Base-by-base conservation (phyloP, 2,888 invertebrate species). In the Eupelmus urozonus region DNA sequence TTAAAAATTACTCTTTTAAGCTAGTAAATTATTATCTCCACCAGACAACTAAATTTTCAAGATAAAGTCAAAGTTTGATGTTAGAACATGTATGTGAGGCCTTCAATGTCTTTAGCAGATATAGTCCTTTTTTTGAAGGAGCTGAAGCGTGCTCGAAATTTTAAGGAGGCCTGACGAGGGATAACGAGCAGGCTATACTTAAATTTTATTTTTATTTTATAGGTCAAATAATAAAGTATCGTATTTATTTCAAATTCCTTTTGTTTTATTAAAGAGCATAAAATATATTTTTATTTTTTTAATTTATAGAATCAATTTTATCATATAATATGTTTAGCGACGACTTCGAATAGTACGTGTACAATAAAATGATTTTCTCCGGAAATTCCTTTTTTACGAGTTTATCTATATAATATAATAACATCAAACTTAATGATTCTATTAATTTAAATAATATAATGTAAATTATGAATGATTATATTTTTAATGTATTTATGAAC, bases 81-180 rank as follows among this genome's bases (percentile, higher is more conserved):
- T 55, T 25, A 2, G 55, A 23, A 55, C 20, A 16, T 34, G 3
- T 5, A 34, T 55, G 23, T 25, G 16, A 55, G 20, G 23, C n/a
- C 23, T 53, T 53, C 0, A 57, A 62, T 62, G 60, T 53, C 3
- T 18, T 7, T 13, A 25, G 7, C 20, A 51, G 20, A 34, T 53
- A 27, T 42, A 57, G 25, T 42, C n/a, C 69, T 53, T 11, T 63
- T 59, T 63, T 60, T 13, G 25, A 23, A 66, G 27, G 2, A 27
- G 23, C 49, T 65, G 57, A 66, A 49, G 65, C 57, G 57, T 59
- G 65, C 73, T 74, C 27, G 57, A 74, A 74, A 63, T 66, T 2
- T 57, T 65, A 29, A 66, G 42, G 5, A 40, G 73, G 29, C 51
- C n/a, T 73, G 25, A 13, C 27, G 7, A 53, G 59, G 29, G 20